These are phyloP conservation scores for Dusona sp. DNA, from an alignment of 2,888 invertebrate genomes.

Conservation along the genomic window DNA sequence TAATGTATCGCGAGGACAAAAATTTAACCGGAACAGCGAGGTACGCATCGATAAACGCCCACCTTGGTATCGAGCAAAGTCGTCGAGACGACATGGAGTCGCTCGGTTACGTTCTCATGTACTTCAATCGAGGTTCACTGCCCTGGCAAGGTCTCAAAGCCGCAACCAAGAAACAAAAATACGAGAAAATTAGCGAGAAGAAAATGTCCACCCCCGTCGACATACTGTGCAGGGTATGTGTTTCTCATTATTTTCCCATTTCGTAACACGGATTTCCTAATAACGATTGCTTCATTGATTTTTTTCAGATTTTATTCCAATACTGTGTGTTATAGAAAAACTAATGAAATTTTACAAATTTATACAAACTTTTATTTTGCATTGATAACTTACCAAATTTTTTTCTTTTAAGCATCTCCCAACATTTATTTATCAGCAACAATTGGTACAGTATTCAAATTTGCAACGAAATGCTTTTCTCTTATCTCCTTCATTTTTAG, in stretches of 20 bases:
- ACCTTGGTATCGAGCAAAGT: constrained; percentile 99
- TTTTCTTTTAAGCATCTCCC: constrained; percentile 8
- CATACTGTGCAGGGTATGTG: constrained; percentile 95
- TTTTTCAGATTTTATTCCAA: background rate
- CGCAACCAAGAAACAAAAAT: constrained; percentile 99
- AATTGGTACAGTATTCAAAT: constrained; percentile 10
- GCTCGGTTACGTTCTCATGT: constrained; percentile 99
- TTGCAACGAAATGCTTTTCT: background rate
- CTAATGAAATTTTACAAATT: background rate
- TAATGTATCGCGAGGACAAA: constrained; percentile 98
- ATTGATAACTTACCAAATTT: background rate
- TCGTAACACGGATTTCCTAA: background rate
- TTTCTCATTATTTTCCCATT: constrained; percentile 22
- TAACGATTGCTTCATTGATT: background rate
- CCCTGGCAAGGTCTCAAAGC: constrained; percentile 99
- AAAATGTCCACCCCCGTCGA: constrained; percentile 99
- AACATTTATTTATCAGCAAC: constrained; percentile 4
- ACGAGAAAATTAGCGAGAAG: constrained; percentile 99
- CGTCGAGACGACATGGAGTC: constrained; percentile 99
- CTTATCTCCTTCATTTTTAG: background rate
- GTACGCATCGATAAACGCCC: constrained; percentile 99
- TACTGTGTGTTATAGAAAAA: background rate
- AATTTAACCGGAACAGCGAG: constrained; percentile 95
- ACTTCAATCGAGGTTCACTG: constrained; percentile 97
- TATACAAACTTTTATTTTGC: background rate